Percentiles rank a stretch among this genome's conserved stretches.
These are phyloP conservation scores for Sardinella longiceps DNA, from an alignment of 2,797 vertebrate genomes.

Conservation along the genomic window DNA sequence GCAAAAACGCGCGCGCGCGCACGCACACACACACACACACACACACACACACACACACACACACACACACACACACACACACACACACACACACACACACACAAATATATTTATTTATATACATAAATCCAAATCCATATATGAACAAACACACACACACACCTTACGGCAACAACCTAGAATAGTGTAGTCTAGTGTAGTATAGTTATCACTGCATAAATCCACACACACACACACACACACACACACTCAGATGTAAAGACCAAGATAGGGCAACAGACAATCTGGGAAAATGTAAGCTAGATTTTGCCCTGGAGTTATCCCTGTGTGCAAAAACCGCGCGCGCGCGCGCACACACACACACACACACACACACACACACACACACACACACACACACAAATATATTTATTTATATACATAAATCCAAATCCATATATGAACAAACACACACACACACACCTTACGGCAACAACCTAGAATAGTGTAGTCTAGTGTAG, in stretches of 20 bases:
- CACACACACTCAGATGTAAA: background rate
- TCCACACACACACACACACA: too few relatives aligned
- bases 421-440: background rate
- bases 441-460: too few relatives aligned
- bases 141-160: too few relatives aligned
- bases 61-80: background rate
- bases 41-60: background rate
- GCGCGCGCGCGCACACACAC: background rate
- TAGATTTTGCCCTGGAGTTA: slow-evolving; percentile 82
- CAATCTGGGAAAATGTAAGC: slow-evolving; percentile 80
- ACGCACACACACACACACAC: background rate
- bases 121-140: background rate
- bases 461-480: too few relatives aligned
- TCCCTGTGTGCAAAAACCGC: slow-evolving; percentile 57
- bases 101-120: background rate
- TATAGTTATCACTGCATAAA: too few relatives aligned
- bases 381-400: background rate
- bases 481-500: too few relatives aligned
- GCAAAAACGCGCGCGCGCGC: background rate
- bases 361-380: background rate
- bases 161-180: too few relatives aligned
- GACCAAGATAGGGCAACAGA: too few relatives aligned
- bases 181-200: too few relatives aligned
- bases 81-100: background rate
- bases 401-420: background rate